phyloP scores from a whole-genome alignment of 2,888 invertebrate species.

The Crossocerus cetratus region DNA sequence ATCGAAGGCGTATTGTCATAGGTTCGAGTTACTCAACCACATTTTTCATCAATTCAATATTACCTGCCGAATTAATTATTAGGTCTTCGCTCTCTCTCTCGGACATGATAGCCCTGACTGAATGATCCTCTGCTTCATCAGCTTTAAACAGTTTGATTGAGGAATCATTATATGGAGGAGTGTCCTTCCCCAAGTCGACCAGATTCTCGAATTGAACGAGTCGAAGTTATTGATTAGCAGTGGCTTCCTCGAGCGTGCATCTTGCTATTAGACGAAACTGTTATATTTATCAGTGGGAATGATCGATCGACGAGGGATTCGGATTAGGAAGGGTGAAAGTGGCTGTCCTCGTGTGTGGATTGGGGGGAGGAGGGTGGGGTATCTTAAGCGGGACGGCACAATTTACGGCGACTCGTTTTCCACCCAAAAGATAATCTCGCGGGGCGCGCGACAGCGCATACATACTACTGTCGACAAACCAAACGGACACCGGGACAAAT shows the following conservation, averaged over 20 bases:
- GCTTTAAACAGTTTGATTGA: no score
- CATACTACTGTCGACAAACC: constrained; percentile 57
- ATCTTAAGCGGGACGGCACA: constrained; percentile 28
- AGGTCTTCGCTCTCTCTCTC: neutral
- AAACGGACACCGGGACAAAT: constrained; percentile 63
- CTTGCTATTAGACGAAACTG: neutral
- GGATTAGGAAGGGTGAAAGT: constrained; percentile 27
- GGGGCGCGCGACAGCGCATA: constrained; percentile 40
- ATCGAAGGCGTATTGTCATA: no score
- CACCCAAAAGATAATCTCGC: constrained; percentile 48
- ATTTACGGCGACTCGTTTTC: constrained; percentile 51
- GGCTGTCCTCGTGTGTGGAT: neutral
- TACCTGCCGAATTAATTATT: neutral
- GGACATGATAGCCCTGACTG: neutral
- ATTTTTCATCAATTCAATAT: no score
- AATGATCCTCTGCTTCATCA: no score
- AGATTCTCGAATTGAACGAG: no score
- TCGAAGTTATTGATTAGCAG: no score
- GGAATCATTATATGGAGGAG: no score
- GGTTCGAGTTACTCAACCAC: no score
- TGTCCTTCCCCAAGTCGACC: no score
- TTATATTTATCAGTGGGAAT: neutral
- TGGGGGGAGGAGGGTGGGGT: constrained; percentile 2
- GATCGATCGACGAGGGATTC: neutral
- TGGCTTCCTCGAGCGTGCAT: no score